Conservation (phyloP, 2,888 invertebrate genomes). For the Cotesia congregata region DNA sequence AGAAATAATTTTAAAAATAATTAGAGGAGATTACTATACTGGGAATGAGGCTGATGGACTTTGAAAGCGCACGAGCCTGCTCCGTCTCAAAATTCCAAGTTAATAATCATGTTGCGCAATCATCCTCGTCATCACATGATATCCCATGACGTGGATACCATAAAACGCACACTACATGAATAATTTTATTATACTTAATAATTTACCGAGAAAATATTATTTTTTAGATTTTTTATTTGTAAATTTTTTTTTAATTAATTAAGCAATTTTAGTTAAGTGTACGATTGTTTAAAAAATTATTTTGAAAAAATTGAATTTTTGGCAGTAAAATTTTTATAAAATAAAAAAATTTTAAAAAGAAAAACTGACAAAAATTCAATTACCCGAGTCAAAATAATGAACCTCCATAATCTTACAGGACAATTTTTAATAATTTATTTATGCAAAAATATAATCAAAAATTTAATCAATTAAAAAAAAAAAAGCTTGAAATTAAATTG, state of each 20-base stretch:
- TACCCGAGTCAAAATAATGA: too few species aligned
- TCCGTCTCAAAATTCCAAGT: slow-evolving; percentile 42
- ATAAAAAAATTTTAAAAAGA: too few species aligned
- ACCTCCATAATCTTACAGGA: too few species aligned
- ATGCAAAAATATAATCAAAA: too few species aligned
- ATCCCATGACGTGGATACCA: slow-evolving; percentile 2
- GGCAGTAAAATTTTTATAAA: too few species aligned
- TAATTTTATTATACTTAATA: not conserved
- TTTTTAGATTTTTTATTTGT: not conserved
- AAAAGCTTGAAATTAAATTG: too few species aligned
- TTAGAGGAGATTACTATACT: slow-evolving; percentile 14
- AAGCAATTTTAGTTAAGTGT: not conserved
- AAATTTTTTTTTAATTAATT: not conserved
- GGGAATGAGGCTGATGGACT: slow-evolving; percentile 1
- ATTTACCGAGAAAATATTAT: not conserved
- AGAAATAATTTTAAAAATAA: slow-evolving; percentile 12
- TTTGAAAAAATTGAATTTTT: too few species aligned
- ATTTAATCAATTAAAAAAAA: too few species aligned
- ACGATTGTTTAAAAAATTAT: too few species aligned
- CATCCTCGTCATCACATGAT: slow-evolving; percentile 5
- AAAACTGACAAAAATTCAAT: too few species aligned
- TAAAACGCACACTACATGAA: slow-evolving; percentile 4
- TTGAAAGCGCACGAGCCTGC: slow-evolving; percentile 9
- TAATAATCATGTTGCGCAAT: slow-evolving; percentile 49
- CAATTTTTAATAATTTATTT: too few species aligned